Conservation (phyloP, 1,140 invertebrate genomes). For the Lithobius niger region DNA sequence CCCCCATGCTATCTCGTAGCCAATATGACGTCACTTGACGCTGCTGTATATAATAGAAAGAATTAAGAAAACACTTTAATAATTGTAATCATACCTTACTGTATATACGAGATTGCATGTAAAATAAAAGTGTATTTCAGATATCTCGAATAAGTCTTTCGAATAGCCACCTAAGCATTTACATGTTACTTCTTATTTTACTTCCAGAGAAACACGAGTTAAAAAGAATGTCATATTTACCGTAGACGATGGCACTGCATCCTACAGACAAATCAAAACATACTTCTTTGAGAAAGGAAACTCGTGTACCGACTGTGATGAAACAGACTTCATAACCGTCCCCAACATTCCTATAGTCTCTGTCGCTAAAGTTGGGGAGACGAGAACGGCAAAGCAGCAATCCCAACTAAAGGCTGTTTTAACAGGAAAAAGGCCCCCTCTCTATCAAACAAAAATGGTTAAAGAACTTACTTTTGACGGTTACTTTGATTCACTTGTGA, state of each 20-base stretch:
- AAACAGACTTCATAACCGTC: conserved; percentile 28
- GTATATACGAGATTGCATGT: too few species aligned
- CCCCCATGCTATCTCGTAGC: too few species aligned
- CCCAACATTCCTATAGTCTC: conserved; percentile 29
- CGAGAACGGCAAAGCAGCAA: conserved; percentile 7
- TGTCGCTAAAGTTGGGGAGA: conserved; percentile 7
- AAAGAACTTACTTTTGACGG: conserved; percentile 22
- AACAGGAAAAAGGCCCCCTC: neutral
- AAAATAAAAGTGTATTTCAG: too few species aligned
- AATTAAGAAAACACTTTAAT: too few species aligned
- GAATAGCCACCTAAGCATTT: too few species aligned
- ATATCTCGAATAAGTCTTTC: too few species aligned
- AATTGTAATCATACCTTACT: too few species aligned
- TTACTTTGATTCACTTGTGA: conserved; percentile 20
- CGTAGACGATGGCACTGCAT: conserved; percentile 24
- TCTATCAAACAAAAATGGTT: conserved; percentile 3
- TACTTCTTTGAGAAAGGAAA: conserved; percentile 21
- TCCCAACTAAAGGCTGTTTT: neutral
- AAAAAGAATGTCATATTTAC: conserved; percentile 28
- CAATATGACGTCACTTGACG: too few species aligned
- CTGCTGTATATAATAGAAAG: too few species aligned
- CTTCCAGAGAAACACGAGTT: conserved; percentile 22
- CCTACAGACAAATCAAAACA: conserved; percentile 23
- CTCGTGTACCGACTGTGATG: conserved; percentile 23
- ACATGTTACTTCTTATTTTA: too few species aligned